phyloP scores from a whole-genome alignment of 2,113 vertebrate genomes.

The Bothrops jararaca region DNA sequence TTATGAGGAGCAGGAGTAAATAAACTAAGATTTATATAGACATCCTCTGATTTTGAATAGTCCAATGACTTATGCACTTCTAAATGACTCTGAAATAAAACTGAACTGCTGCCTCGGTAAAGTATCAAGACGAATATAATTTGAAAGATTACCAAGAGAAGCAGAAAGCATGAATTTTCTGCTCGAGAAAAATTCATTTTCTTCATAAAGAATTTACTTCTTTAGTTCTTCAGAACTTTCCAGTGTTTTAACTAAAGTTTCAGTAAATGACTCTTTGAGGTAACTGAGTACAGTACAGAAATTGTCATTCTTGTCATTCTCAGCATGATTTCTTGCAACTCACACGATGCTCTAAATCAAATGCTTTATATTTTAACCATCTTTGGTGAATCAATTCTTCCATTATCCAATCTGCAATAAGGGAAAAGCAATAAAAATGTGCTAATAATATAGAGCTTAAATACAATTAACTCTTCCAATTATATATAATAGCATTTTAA shows the following conservation, averaged over 20 bases:
- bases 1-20: background rate
- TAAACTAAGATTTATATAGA: conserved; percentile 69
- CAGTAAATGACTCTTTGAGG: background rate
- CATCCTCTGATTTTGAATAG: conserved; percentile 62
- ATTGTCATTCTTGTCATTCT: background rate
- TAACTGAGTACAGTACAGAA: background rate
- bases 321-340: background rate
- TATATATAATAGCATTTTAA: background rate
- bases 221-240: background rate
- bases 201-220: conserved; percentile 21
- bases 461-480: background rate
- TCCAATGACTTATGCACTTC: conserved; percentile 39
- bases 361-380: background rate
- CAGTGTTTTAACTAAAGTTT: background rate
- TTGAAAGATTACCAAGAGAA: conserved; percentile 60
- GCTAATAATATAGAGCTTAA: fast-evolving
- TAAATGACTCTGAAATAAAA: conserved; percentile 22
- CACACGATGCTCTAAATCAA: background rate
- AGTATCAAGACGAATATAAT: conserved; percentile 62
- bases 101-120: conserved; percentile 56
- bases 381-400: background rate
- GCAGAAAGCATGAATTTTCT: conserved; percentile 60
- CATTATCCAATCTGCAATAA: background rate
- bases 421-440: fast-evolving
- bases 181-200: conserved; percentile 50